phyloP scores from a whole-genome alignment of 2,888 invertebrate genomes.

The Glyphotaelius pellucidus region DNA sequence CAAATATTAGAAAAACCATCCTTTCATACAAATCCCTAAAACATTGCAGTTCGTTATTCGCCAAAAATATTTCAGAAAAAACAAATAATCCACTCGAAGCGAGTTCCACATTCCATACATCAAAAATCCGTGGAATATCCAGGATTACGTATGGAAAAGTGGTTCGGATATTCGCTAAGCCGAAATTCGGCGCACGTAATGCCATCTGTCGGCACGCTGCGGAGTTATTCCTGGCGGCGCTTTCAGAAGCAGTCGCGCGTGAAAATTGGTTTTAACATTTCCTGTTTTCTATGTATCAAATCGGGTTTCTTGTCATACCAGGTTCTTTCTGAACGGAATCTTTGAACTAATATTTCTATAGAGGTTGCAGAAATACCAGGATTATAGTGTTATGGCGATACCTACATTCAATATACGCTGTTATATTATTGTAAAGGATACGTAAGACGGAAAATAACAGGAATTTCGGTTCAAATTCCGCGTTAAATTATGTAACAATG shows the following conservation, averaged over 20 bases:
- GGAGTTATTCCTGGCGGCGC: slow-evolving; percentile 33
- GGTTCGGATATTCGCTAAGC: slow-evolving; percentile 56
- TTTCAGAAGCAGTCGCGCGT: slow-evolving; percentile 6
- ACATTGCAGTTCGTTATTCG: background rate
- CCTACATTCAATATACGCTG: background rate
- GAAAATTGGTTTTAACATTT: slow-evolving; percentile 45
- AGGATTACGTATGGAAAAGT: slow-evolving; percentile 20
- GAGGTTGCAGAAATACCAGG: background rate
- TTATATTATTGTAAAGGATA: background rate
- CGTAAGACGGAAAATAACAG: too few relatives aligned
- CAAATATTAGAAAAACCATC: background rate
- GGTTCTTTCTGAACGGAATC: background rate
- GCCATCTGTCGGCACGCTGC: slow-evolving; percentile 55
- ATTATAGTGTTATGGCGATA: background rate
- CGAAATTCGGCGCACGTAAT: slow-evolving; percentile 52
- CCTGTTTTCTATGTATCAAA: slow-evolving; percentile 17
- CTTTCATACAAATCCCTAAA: background rate
- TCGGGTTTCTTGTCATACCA: slow-evolving; percentile 9
- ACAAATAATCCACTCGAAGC: background rate
- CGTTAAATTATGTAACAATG: too few relatives aligned
- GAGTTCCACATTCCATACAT: slow-evolving; percentile 19
- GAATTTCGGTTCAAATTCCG: too few relatives aligned
- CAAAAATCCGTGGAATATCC: slow-evolving; percentile 30
- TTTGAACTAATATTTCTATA: background rate
- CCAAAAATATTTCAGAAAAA: background rate